These are phyloP conservation scores for Callopanchax toddi DNA, from an alignment of 2,113 vertebrate species.

Conservation along the genomic window DNA sequence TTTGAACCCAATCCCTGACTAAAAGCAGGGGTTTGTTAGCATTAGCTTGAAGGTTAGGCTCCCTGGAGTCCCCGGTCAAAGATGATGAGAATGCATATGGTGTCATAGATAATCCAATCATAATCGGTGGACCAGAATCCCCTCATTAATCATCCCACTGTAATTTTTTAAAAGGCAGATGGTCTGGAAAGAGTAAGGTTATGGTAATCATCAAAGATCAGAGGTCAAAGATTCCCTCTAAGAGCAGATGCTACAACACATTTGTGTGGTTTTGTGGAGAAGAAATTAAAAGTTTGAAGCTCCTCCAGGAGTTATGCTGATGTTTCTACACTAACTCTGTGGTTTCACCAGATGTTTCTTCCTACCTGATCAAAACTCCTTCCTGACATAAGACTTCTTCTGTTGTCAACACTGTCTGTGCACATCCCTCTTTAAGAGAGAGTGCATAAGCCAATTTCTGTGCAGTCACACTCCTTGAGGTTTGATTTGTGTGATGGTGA, in stretches of 20 bases:
- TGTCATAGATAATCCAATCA: constrained; percentile 72
- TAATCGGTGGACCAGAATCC: constrained; percentile 54
- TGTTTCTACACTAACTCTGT: constrained; percentile 51
- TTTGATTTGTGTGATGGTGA: constrained; percentile 68
- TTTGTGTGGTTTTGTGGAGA: constrained; percentile 9
- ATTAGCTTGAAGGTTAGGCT: constrained; percentile 59
- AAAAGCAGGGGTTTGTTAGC: constrained; percentile 75
- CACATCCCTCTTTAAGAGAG: constrained; percentile 27
- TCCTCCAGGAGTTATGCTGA: constrained; percentile 45
- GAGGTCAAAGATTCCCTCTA: constrained; percentile 54
- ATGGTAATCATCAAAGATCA: constrained; percentile 47
- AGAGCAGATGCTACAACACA: constrained; percentile 18
- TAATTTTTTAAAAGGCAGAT: constrained; percentile 78
- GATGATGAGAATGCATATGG: constrained; percentile 75
- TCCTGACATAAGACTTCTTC: constrained; percentile 1
- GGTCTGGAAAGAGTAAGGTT: constrained; percentile 60
- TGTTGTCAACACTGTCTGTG: constrained; percentile 37
- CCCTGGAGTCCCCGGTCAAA: constrained; percentile 66
- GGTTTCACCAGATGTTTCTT: constrained; percentile 13
- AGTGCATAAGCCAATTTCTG: constrained; percentile 64
- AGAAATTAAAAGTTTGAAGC: constrained; percentile 2
- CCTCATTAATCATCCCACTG: constrained; percentile 77
- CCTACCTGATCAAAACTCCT: constrained; percentile 5
- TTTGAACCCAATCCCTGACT: constrained; percentile 76
- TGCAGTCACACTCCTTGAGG: constrained; percentile 50